Evolutionary conservation across 2,113 vertebrate species (phyloP).

Genomic region (Loxodonta africana): DNA sequence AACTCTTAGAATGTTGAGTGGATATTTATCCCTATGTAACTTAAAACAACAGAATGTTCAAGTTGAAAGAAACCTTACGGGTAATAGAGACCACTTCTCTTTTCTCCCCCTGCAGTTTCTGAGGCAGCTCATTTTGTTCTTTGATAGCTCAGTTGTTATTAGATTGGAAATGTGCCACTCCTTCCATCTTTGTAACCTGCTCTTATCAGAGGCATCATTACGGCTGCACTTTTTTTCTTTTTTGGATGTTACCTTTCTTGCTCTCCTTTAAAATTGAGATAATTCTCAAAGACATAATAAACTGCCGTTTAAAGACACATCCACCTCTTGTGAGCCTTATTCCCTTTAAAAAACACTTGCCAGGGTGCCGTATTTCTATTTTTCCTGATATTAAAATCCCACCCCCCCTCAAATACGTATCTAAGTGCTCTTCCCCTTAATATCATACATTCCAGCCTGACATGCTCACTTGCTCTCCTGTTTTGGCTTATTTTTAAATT

Average conservation of each 20-base stretch:
- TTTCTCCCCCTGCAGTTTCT: not conserved
- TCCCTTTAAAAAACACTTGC: conserved; percentile 19
- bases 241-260: not conserved
- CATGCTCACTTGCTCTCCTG: not conserved
- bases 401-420: not conserved
- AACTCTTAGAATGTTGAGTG: conserved; percentile 32
- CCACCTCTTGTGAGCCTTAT: not conserved
- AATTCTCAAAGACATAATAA: conserved; percentile 66
- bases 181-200: not conserved
- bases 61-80: conserved; percentile 43
- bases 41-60: conserved; percentile 27
- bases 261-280: conserved; percentile 65
- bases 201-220: conserved; percentile 1
- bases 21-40: conserved; percentile 7
- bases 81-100: not conserved
- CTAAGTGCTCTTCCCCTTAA: not conserved
- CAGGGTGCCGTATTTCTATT: not conserved
- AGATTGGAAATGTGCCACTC: not conserved
- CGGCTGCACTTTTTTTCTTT: not conserved
- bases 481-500: conserved; percentile 48
- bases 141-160: conserved; percentile 19
- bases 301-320: conserved; percentile 58
- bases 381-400: not conserved
- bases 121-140: conserved; percentile 46
- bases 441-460: not conserved